phyloP scores from a whole-genome alignment of 2,797 vertebrate genomes.

The Pagetopsis macropterus region DNA sequence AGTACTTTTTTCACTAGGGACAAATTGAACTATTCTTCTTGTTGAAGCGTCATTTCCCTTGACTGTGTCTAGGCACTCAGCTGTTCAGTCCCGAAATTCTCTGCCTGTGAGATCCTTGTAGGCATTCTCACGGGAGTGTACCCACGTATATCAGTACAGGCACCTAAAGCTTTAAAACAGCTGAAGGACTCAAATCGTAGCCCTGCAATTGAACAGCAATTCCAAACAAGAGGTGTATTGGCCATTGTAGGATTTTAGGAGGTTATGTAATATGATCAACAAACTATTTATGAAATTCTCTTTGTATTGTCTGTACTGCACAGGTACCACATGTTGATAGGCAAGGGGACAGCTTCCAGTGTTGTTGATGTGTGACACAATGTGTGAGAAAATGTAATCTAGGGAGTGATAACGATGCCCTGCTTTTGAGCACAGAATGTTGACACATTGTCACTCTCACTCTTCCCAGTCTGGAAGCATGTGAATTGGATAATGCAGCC shows the following conservation, averaged over 20 bases:
- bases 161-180: constrained; percentile 23
- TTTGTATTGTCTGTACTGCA: background rate
- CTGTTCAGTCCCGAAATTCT: constrained; percentile 58
- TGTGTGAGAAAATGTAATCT: constrained; percentile 19
- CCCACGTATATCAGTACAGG: background rate
- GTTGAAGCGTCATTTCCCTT: constrained; percentile 58
- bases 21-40: constrained; percentile 64
- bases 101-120: constrained; percentile 59
- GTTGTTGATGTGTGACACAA: constrained; percentile 28
- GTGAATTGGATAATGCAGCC: constrained; percentile 35
- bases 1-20: constrained; percentile 48
- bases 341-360: constrained; percentile 29
- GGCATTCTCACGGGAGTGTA: constrained; percentile 38
- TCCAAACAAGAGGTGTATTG: background rate
- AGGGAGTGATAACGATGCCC: constrained; percentile 18
- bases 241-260: constrained; percentile 4
- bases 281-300: background rate
- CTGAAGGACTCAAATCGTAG: constrained; percentile 23
- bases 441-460: constrained; percentile 40
- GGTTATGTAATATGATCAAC: background rate
- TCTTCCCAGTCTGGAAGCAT: constrained; percentile 28
- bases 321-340: constrained; percentile 9
- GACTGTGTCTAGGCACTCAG: constrained; percentile 49
- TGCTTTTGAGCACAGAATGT: constrained; percentile 33
- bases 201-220: constrained; percentile 8